These are phyloP conservation scores for Gobionotothen gibberifrons DNA, from an alignment of 2,797 vertebrate genomes.

Conservation along the genomic window DNA sequence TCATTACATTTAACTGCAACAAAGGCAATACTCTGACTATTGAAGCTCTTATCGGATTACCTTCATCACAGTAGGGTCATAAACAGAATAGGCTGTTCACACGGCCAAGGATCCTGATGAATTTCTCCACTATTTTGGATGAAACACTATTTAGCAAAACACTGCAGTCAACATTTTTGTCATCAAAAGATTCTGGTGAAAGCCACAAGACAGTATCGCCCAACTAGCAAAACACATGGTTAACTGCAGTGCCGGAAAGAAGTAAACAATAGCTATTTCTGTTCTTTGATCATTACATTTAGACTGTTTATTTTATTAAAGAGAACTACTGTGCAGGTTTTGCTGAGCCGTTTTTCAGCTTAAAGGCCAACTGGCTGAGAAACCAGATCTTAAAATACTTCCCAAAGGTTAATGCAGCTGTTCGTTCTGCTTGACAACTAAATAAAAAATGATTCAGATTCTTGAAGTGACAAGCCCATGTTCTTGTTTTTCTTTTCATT, in stretches of 20 bases:
- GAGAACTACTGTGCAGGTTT: conserved; percentile 11
- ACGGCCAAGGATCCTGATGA: conserved; percentile 12
- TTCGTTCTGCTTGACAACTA: conserved; percentile 19
- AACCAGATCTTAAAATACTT: conserved; percentile 9
- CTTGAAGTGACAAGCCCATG: background rate
- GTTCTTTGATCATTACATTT: background rate
- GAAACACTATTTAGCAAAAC: background rate
- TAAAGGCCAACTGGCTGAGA: background rate
- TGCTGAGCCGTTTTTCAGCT: background rate
- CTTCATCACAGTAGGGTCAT: conserved; percentile 21
- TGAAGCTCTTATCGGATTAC: conserved; percentile 49
- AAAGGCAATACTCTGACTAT: conserved; percentile 23
- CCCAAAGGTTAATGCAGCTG: conserved; percentile 5
- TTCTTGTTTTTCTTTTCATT: conserved; percentile 27
- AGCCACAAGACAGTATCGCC: background rate
- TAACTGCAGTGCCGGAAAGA: background rate
- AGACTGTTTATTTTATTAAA: conserved; percentile 1
- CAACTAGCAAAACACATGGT: background rate
- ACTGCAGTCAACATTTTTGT: background rate
- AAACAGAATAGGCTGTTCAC: conserved; percentile 7
- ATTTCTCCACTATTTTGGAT: background rate
- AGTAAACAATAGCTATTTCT: background rate
- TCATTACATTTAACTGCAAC: conserved; percentile 37
- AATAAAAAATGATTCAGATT: conserved; percentile 17
- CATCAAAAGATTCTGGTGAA: conserved; percentile 9